Base-by-base conservation (phyloP, 2,797 vertebrate genomes). In the Florisuga fusca region DNA sequence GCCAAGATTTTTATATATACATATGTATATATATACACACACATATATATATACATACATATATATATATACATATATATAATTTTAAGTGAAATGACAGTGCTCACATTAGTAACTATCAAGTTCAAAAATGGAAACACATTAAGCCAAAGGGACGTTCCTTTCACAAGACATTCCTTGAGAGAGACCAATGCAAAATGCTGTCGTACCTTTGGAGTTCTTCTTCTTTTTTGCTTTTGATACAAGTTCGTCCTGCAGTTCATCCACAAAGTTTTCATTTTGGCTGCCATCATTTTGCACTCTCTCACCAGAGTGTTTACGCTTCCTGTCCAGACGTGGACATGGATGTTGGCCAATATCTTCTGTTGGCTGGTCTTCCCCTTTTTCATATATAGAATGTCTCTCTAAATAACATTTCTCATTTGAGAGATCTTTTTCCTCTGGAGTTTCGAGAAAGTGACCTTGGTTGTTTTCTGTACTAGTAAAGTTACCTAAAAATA, bases 171-270 rank as follows among this genome's bases (percentile, higher is more conserved):
- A 96, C 96, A 97, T 96, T 96, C 94, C 85, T 94, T 87, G 64
- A 97, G 73, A 84, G 62, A 95, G 41, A 92, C 38, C 45, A 91
- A 96, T 95, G 89, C 76, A 90, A 93, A 95, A 84, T 81, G 79
- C 86, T 94, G 91, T 96, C 94, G 95, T 97, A 98, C 98, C 98
- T 97, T 98, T 98, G 62, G 97, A 98, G 84, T 9, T 95, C 89
- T 97, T 98, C 91, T 98, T 98, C 97, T 98, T 98, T 98, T 99
- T 99, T 95, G 98, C 98, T 73, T 97, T 98, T 90, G 98, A 97
- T 78, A 96, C 83, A 85, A 93, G 87, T 94, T 98, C 98, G 2
- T 98, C 91, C 91, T 97, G 93, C 58, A 94, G 90, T 46, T 98
- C 98, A 59, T 97, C 97, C 81, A 91, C 93, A 68, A 97, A 83